Evolutionary conservation across 30 jellyfish, hydroid and myxozoan species (phyloP).

Genomic region (Cassiopea xamachana): DNA sequence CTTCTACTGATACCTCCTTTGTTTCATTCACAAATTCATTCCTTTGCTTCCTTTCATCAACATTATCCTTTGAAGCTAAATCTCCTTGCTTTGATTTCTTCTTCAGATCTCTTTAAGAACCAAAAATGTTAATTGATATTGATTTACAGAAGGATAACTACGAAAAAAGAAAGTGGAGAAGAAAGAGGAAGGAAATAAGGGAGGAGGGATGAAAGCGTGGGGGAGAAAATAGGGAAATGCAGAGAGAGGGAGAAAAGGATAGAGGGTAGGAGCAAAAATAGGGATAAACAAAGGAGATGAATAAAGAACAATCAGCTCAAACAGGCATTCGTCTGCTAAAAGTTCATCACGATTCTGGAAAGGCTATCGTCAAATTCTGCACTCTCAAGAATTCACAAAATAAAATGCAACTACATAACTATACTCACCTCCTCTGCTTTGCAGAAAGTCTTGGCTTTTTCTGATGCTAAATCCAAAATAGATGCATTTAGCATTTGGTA

Average conservation of each 20-base stretch:
- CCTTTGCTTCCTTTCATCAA: neutral
- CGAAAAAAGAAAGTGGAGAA: too few relatives aligned
- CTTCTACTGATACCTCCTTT: neutral
- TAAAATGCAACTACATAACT: too few relatives aligned
- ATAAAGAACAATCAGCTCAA: neutral
- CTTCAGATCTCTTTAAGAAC: constrained; percentile 61
- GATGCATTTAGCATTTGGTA: too few relatives aligned
- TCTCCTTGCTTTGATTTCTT: constrained; percentile 52
- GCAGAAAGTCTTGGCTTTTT: constrained; percentile 74
- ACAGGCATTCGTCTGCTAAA: neutral
- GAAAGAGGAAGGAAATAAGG: too few relatives aligned
- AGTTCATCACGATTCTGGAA: too few relatives aligned
- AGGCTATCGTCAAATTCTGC: too few relatives aligned
- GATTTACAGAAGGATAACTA: too few relatives aligned
- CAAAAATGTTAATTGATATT: neutral
- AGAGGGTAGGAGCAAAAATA: too few relatives aligned
- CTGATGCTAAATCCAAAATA: constrained; percentile 27
- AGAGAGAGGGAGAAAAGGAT: neutral
- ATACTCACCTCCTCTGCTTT: constrained; percentile 73
- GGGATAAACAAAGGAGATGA: neutral
- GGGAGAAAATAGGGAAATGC: neutral
- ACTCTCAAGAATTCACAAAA: too few relatives aligned
- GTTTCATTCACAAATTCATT: neutral
- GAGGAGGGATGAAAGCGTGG: too few relatives aligned
- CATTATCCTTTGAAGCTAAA: neutral